Evolutionary conservation across 2,888 invertebrate genomes (phyloP), one percentile per base, ranked within the genome.

Genomic region (Andrena bicolor): DNA sequence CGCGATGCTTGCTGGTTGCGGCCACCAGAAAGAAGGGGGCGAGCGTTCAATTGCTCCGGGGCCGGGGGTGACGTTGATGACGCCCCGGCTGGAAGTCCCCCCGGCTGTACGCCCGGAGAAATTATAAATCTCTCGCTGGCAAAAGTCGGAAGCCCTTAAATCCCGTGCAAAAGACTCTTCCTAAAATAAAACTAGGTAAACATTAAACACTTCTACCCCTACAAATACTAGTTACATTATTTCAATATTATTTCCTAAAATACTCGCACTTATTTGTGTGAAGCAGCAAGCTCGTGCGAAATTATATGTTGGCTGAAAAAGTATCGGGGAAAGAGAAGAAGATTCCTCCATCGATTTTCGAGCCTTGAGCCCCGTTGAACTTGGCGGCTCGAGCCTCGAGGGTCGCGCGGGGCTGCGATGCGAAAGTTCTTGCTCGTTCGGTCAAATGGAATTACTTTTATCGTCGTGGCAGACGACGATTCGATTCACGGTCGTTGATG

Each of bases 401-500:
- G 56, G 49, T 73, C n/a, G 75, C 70, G 56, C 23, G 60, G 53
- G 63, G 69, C 70, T 63, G 71, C 76, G 63, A 81, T 58, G 77
- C 76, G 71, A 86, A 73, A 77, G 66, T 76, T 85, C 83, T 66
- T 66, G 79, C 73, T 72, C 74, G 76, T 78, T 78, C 72, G 86
- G 77, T 79, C 77, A 77, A 80, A 87, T 80, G 84, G 81, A 88
- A 88, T 88, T 88, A 84, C 85, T 87, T 86, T 86, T 80, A 80
- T 82, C 81, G 83, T 78, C 77, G 81, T 79, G 80, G 66, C 75
- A 80, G 89, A 88, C 83, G 88, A 87, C 87, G 90, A 92, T 92
- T 90, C 87, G 89, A 91, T 92, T 92, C 85, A 84, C 85, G 81
- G 65, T 89, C 90, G 88, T 89, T 90, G 89, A 90, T 91, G 91